Evolutionary conservation across 2,797 vertebrate genomes (phyloP), one percentile per base, ranked within the genome.

Genomic region (Pangasius mekongensis): DNA sequence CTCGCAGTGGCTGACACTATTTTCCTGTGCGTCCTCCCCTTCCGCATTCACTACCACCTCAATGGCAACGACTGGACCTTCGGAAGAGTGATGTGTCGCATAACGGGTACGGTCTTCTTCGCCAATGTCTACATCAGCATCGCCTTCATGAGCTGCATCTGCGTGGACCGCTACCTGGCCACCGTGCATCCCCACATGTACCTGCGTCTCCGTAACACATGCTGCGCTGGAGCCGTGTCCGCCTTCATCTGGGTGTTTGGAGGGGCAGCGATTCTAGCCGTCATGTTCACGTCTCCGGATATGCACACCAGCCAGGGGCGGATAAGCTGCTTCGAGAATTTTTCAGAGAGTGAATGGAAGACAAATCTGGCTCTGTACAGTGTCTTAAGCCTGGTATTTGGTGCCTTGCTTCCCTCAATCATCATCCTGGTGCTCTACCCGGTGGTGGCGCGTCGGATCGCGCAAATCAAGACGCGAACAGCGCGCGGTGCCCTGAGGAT

Each of bases 1-100:
- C 93, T 98, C 27, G 96, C 96, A 0, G 58, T 95, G 89, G 95
- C 94, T 0, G 97, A 97, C 93, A 88, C 94, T 0, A 1, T 93
- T 77, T 95, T 98, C 87, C 94, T 97, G 2, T 93, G 94, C 1
- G 90, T 94, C 3, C 77, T 98, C 78, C 97, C 98, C 0, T 95
- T 98, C 20, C 95, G 93, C 9, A 95, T 98, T 88, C 96, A 97
- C 86, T 97, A 97, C 92, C 97, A 97, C 92, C 87, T 97, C 54
- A 92, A 94, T 2, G 1, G 36, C 0, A 97, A 96, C 91, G 0
- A 95, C 54, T 98, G 98, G 97, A 13, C 89, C 58, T 97, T 97
- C 0, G 97, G 96, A 0, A 94, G 95, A 0, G 0, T 87, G 0
- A 69, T 93, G 3, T 98, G 97, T 83, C 87, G 93, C 0, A 0